phyloP scores from a whole-genome alignment of 2,888 invertebrate genomes.

The Andrena hattorfiana region DNA sequence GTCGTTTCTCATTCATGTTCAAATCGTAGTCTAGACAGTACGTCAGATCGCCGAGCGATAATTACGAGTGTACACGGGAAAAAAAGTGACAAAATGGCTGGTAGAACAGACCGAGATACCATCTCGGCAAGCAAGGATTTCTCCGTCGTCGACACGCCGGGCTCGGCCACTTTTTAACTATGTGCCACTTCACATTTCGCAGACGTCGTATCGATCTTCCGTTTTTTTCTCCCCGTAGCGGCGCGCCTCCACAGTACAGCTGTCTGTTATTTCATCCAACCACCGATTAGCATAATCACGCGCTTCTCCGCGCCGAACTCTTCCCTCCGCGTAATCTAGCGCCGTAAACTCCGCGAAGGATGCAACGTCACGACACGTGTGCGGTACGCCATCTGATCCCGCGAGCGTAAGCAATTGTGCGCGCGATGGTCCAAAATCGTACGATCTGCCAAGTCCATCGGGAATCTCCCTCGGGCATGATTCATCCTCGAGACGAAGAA shows the following conservation, averaged over 20 bases:
- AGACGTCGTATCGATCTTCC: slow-evolving; percentile 49
- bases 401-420: not conserved
- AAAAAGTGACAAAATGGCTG: slow-evolving; percentile 52
- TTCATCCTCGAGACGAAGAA: not conserved
- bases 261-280: slow-evolving; percentile 62
- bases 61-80: slow-evolving; percentile 10
- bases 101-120: slow-evolving; percentile 54
- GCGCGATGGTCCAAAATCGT: slow-evolving; percentile 19
- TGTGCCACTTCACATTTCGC: slow-evolving; percentile 49
- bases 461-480: not conserved
- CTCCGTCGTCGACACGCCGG: slow-evolving; percentile 42
- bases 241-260: slow-evolving; percentile 42
- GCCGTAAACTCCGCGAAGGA: slow-evolving; percentile 41
- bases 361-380: slow-evolving; percentile 49
- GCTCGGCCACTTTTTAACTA: slow-evolving; percentile 50
- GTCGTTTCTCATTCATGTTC: slow-evolving; percentile 12
- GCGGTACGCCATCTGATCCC: slow-evolving; percentile 26
- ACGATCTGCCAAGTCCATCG: not conserved
- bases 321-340: slow-evolving; percentile 46
- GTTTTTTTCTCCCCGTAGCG: slow-evolving; percentile 18
- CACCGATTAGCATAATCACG: slow-evolving; percentile 67
- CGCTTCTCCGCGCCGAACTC: slow-evolving; percentile 53
- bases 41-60: slow-evolving; percentile 21
- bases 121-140: slow-evolving; percentile 52
- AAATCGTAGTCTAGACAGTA: slow-evolving; percentile 19